Evolutionary conservation across 2,888 invertebrate species (phyloP).

Genomic region (Tinea semifulvella): DNA sequence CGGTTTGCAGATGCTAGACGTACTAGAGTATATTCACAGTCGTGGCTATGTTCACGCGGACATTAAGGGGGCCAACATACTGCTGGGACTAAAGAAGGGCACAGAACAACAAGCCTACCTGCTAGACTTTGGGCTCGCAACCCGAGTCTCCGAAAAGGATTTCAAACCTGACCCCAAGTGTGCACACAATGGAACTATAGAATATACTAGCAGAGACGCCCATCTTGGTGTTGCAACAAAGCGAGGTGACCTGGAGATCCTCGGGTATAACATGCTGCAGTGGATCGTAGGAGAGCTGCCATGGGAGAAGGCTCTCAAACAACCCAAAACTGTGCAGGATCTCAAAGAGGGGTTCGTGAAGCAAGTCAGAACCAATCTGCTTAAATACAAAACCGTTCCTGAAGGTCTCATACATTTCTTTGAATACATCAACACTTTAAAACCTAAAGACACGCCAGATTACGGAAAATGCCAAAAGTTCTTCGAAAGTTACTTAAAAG

Average conservation of each 20-base stretch:
- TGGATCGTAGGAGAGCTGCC: conserved; percentile 88
- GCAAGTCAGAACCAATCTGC: conserved; percentile 51
- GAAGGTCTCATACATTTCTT: conserved; percentile 70
- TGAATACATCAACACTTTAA: conserved; percentile 71
- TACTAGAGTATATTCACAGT: conserved; percentile 91
- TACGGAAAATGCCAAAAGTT: conserved; percentile 75
- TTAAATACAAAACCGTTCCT: conserved; percentile 41
- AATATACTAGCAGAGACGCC: conserved; percentile 96
- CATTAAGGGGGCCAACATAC: conserved; percentile 93
- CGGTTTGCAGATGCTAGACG: conserved; percentile 87
- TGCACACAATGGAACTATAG: conserved; percentile 97
- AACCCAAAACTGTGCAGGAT: conserved; percentile 70
- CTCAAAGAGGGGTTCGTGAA: conserved; percentile 75
- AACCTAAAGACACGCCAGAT: conserved; percentile 77
- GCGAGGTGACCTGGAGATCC: conserved; percentile 93
- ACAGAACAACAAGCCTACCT: conserved; percentile 80
- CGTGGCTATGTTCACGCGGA: conserved; percentile 95
- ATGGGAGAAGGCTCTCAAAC: conserved; percentile 78
- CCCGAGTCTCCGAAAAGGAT: conserved; percentile 76
- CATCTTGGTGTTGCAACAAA: conserved; percentile 90
- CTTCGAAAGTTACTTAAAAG: conserved; percentile 72
- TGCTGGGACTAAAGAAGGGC: conserved; percentile 74
- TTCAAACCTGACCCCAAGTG: conserved; percentile 90
- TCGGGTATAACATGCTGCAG: conserved; percentile 92
- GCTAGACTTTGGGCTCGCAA: conserved; percentile 94